These are phyloP conservation scores for Pluvialis apricaria DNA, from an alignment of 2,113 vertebrate species.

Conservation along the genomic window DNA sequence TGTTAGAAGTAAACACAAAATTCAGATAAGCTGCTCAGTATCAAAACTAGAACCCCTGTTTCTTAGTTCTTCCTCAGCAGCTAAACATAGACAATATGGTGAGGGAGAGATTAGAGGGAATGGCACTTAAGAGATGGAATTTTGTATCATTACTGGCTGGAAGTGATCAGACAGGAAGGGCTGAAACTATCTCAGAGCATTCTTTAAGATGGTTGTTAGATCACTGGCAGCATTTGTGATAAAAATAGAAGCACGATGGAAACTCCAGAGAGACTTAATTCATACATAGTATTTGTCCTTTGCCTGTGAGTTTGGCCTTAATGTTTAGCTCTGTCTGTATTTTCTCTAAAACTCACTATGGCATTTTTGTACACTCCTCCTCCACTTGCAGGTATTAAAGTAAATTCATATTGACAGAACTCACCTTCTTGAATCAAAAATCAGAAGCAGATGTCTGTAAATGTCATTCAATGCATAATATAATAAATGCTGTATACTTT, in stretches of 20 bases:
- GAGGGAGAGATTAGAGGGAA: not conserved
- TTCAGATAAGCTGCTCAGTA: not conserved
- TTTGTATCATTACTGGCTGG: not conserved
- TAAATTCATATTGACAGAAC: not conserved
- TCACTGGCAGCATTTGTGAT: not conserved
- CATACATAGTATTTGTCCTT: not conserved
- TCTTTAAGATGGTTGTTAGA: not conserved
- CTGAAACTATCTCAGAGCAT: not conserved
- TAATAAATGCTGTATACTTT: not conserved
- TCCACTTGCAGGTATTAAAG: not conserved
- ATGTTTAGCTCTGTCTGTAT: not conserved
- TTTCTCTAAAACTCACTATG: not conserved
- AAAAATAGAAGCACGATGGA: not conserved
- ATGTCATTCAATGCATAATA: slow-evolving; percentile 3
- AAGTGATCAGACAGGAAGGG: not conserved
- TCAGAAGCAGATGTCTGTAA: not conserved
- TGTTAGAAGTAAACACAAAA: not conserved
- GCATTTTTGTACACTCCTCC: not conserved
- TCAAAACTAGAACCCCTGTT: not conserved
- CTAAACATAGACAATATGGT: not conserved
- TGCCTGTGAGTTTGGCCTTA: not conserved
- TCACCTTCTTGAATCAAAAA: not conserved
- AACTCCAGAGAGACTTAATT: not conserved
- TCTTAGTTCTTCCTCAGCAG: not conserved
- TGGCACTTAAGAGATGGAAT: not conserved